These are phyloP conservation scores for Dryobates pubescens DNA, from an alignment of 2,797 vertebrate genomes.

Conservation along the genomic window DNA sequence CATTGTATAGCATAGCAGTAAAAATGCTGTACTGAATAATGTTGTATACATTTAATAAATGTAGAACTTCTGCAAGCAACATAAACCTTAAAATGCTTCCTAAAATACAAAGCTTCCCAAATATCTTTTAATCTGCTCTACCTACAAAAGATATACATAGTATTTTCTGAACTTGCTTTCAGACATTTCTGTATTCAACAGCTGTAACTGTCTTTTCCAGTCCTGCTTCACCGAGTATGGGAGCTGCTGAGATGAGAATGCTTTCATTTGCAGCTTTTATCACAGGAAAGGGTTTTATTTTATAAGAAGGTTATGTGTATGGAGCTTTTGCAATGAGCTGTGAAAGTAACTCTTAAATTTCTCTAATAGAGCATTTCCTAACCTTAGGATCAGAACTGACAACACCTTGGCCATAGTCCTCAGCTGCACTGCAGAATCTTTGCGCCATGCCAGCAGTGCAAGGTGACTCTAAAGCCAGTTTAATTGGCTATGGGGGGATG, in stretches of 20 bases:
- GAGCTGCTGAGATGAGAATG: background rate
- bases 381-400: constrained; percentile 6
- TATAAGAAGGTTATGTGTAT: background rate
- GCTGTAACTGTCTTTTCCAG: background rate
- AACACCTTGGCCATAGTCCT: constrained; percentile 38
- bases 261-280: background rate
- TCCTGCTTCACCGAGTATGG: background rate
- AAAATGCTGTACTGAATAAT: constrained; percentile 21
- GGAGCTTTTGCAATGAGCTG: background rate
- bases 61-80: background rate
- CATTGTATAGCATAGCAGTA: background rate
- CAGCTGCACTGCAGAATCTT: constrained; percentile 47
- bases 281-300: background rate
- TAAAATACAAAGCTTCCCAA: constrained; percentile 10
- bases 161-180: background rate
- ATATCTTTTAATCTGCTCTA: background rate
- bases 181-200: background rate
- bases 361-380: background rate
- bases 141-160: background rate
- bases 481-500: constrained; percentile 42
- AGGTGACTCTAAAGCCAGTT: constrained; percentile 49
- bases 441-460: background rate
- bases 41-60: constrained; percentile 61
- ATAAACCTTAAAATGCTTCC: background rate
- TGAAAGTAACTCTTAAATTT: constrained; percentile 27